phyloP scores from a whole-genome alignment of 2,888 invertebrate species.

The Drosophila meridiana region DNA sequence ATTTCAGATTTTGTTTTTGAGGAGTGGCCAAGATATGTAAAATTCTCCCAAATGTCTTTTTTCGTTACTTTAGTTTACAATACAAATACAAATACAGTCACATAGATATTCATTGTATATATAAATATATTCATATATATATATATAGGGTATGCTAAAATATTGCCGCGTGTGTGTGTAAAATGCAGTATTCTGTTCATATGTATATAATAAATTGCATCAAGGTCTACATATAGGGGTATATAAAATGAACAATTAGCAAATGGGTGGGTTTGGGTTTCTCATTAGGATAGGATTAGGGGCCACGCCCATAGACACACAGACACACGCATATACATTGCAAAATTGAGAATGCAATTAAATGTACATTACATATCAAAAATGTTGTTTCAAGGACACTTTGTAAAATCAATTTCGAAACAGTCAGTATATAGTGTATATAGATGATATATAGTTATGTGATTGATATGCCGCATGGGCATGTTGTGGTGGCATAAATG shows the following conservation, averaged over 20 bases:
- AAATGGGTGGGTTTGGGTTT: conserved; percentile 57
- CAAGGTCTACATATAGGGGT: conserved; percentile 11
- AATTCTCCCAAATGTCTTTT: conserved; percentile 31
- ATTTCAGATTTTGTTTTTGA: neutral
- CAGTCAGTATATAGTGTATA: conserved; percentile 29
- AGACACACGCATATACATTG: conserved; percentile 15
- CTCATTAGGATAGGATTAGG: conserved; percentile 3
- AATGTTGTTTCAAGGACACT: conserved; percentile 57
- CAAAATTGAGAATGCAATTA: conserved; percentile 27
- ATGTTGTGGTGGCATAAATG: conserved; percentile 30
- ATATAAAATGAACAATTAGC: conserved; percentile 29
- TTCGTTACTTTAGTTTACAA: conserved; percentile 17
- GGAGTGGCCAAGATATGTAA: conserved; percentile 46
- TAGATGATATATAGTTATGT: conserved; percentile 18
- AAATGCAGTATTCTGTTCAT: conserved; percentile 27
- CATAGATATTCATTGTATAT: conserved; percentile 42
- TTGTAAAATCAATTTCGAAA: conserved; percentile 44
- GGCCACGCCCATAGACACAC: conserved; percentile 35
- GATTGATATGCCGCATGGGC: conserved; percentile 12
- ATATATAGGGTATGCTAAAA: conserved; percentile 12
- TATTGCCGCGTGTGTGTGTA: conserved; percentile 30
- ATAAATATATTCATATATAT: conserved; percentile 12
- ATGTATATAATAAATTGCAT: conserved; percentile 26
- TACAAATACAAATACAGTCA: conserved; percentile 39
- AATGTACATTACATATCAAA: conserved; percentile 28